Conservation (phyloP, 2,797 vertebrate species). For the Helarctos malayanus region DNA sequence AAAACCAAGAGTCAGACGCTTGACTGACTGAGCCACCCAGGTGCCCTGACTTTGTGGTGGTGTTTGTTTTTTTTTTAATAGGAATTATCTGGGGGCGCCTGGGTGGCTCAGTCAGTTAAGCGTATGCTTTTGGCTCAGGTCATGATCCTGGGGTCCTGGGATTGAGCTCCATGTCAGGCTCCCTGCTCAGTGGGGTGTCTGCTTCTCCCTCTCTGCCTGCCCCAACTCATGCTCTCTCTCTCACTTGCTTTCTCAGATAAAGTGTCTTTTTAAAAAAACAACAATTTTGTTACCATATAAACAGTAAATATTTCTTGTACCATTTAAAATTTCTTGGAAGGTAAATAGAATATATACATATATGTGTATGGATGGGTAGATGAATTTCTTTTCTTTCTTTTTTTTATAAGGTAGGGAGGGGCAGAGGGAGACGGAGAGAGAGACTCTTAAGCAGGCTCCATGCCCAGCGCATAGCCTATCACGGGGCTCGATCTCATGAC, state of each 20-base stretch:
- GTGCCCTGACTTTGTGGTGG: neutral
- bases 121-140: neutral
- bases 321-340: neutral
- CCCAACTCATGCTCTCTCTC: no score
- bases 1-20: neutral
- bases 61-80: neutral
- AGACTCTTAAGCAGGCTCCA: neutral
- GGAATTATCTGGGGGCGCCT: neutral
- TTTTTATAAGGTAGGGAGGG: neutral
- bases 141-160: neutral
- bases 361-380: neutral
- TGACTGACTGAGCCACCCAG: neutral
- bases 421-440: neutral
- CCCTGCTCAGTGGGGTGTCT: neutral
- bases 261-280: neutral
- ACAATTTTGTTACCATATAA: neutral
- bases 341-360: neutral
- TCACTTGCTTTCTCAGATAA: no score
- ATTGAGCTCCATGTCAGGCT: neutral
- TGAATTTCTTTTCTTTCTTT: neutral
- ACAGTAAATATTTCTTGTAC: neutral
- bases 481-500: neutral
- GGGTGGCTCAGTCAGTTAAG: neutral
- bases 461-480: neutral
- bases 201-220: neutral